Evolutionary conservation across 2,113 vertebrate genomes (phyloP).

Genomic region (Brienomyrus brachyistius): DNA sequence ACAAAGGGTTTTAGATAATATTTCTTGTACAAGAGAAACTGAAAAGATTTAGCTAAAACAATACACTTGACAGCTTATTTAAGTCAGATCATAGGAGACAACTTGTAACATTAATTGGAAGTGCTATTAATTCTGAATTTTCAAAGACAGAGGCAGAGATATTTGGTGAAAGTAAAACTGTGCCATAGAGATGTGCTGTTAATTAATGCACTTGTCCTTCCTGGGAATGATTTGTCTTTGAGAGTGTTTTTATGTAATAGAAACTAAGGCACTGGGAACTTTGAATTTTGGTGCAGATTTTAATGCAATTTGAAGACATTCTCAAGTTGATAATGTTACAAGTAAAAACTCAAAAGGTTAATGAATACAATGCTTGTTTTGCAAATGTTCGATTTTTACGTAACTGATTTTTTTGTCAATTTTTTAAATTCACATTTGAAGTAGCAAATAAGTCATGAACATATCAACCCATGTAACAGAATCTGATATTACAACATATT

Average conservation of each 20-base stretch:
- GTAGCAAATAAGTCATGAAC: background rate
- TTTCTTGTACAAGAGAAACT: background rate
- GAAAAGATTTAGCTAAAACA: background rate
- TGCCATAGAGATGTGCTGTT: background rate
- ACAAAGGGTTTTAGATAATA: background rate
- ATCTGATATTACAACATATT: background rate
- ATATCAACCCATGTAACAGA: background rate
- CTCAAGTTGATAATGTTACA: background rate
- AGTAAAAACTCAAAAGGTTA: background rate
- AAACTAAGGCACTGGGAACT: background rate
- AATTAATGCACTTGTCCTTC: slow-evolving; percentile 3
- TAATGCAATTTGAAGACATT: background rate
- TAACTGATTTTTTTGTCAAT: background rate
- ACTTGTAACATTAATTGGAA: background rate
- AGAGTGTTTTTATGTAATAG: background rate
- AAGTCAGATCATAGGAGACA: slow-evolving; percentile 2
- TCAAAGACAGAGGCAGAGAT: background rate
- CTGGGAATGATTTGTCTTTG: background rate
- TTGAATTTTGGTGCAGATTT: background rate
- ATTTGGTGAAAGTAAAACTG: slow-evolving; percentile 1
- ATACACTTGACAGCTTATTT: slow-evolving; percentile 6
- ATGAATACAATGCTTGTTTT: background rate
- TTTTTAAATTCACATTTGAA: background rate
- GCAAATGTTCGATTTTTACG: background rate
- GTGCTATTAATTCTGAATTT: slow-evolving; percentile 2